These are phyloP conservation scores for Sus scrofa DNA, from an alignment of 2,113 vertebrate genomes.

Conservation along the genomic window DNA sequence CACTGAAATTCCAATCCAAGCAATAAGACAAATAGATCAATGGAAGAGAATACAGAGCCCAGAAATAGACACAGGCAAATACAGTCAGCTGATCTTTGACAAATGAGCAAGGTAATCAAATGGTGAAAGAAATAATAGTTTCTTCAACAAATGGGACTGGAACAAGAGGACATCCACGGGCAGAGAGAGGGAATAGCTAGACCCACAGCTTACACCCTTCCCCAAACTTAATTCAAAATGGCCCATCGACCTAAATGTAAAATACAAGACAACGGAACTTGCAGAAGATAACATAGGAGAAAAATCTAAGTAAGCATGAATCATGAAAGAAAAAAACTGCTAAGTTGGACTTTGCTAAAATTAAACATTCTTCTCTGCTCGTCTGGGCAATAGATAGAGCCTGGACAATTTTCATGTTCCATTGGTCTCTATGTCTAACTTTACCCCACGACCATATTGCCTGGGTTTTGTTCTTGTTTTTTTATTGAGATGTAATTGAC, in stretches of 20 bases:
- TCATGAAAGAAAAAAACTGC: too few relatives aligned
- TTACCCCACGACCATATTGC: not conserved
- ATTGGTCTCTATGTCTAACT: not conserved
- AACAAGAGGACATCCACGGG: not conserved
- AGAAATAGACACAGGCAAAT: not conserved
- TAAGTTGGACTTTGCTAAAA: too few relatives aligned
- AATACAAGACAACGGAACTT: not conserved
- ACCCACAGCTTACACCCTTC: not conserved
- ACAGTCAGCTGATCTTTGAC: not conserved
- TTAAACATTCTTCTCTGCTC: too few relatives aligned
- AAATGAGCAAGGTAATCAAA: conserved; percentile 11
- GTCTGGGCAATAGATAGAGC: conserved; percentile 84
- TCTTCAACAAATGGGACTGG: not conserved
- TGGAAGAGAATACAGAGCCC: not conserved
- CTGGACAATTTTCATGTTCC: conserved; percentile 83
- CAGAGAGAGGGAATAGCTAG: not conserved
- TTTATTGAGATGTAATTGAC: not conserved
- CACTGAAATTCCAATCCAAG: conserved; percentile 93
- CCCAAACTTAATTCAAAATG: not conserved
- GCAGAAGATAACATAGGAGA: not conserved
- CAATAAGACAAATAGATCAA: not conserved
- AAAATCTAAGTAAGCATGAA: not conserved
- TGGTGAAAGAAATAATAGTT: not conserved
- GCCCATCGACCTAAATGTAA: not conserved
- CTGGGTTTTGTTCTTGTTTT: not conserved